Evolutionary conservation across 2,888 invertebrate species (phyloP).

Genomic region (Beris chalybata): DNA sequence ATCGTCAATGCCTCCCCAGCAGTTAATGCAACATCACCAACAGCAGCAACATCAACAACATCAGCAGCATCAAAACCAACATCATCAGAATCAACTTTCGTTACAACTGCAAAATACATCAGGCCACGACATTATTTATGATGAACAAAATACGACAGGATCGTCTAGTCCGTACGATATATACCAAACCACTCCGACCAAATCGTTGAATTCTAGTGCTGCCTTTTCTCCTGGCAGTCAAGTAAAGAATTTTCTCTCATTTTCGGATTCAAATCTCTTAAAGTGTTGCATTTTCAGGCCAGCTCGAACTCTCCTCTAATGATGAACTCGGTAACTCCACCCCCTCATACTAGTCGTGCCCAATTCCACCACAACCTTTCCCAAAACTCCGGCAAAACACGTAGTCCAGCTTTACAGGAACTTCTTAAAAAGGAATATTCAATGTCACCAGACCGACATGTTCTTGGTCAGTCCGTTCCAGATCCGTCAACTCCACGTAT

Average conservation of each 20-base stretch:
- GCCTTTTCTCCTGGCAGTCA: constrained; percentile 71
- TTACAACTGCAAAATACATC: constrained; percentile 40
- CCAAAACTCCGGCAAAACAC: constrained; percentile 37
- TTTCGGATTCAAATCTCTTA: constrained; percentile 41
- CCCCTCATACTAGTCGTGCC: constrained; percentile 53
- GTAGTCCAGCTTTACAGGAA: constrained; percentile 63
- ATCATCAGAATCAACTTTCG: constrained; percentile 40
- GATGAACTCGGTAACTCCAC: constrained; percentile 56
- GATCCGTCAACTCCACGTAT: constrained; percentile 60
- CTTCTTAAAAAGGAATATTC: constrained; percentile 69
- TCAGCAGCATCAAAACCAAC: constrained; percentile 40
- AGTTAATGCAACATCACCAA: constrained; percentile 49
- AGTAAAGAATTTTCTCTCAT: constrained; percentile 57
- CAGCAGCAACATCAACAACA: constrained; percentile 44
- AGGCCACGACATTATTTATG: constrained; percentile 37
- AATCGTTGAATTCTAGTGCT: constrained; percentile 49
- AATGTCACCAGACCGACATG: constrained; percentile 60
- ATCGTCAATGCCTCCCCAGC: constrained; percentile 48
- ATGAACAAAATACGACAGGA: constrained; percentile 46
- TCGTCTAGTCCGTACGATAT: constrained; percentile 55
- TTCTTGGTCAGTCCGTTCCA: constrained; percentile 67
- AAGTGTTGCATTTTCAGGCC: constrained; percentile 43
- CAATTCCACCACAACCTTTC: constrained; percentile 50
- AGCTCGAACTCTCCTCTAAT: constrained; percentile 61
- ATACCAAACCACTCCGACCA: constrained; percentile 55